phyloP scores from a whole-genome alignment of 2,113 vertebrate genomes.

The Petromus typicus region DNA sequence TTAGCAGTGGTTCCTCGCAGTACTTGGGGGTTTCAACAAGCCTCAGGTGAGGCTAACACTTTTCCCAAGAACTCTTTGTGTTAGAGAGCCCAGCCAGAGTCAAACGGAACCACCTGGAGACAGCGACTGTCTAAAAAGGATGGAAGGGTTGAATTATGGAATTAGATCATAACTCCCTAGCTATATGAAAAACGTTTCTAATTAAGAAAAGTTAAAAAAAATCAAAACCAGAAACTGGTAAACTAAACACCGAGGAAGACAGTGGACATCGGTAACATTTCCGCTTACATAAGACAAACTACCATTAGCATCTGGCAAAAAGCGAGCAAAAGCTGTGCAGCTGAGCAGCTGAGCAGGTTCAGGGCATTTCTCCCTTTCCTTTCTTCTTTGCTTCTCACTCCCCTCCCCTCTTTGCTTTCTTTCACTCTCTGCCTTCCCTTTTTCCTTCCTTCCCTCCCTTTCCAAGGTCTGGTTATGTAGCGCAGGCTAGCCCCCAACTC shows the following conservation, averaged over 20 bases:
- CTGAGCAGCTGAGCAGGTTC: background rate
- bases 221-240: background rate
- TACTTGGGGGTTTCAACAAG: background rate
- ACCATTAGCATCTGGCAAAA: background rate
- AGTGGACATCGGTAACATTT: too few species aligned
- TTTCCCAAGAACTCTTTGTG: background rate
- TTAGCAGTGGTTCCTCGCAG: too few species aligned
- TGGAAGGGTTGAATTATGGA: background rate
- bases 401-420: background rate
- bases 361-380: background rate
- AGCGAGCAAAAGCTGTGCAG: background rate
- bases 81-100: background rate
- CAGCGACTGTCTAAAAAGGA: background rate
- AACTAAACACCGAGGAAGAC: background rate
- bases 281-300: background rate
- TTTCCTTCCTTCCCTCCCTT: background rate
- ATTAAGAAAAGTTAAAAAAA: background rate
- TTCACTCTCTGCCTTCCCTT: background rate
- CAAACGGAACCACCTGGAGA: background rate
- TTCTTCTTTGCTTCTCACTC: background rate
- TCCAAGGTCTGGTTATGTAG: background rate
- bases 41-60: background rate
- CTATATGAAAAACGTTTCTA: background rate
- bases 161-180: background rate
- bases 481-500: background rate